Base-by-base conservation (phyloP, 1,140 invertebrate genomes). In the Araneus ventricosus region DNA sequence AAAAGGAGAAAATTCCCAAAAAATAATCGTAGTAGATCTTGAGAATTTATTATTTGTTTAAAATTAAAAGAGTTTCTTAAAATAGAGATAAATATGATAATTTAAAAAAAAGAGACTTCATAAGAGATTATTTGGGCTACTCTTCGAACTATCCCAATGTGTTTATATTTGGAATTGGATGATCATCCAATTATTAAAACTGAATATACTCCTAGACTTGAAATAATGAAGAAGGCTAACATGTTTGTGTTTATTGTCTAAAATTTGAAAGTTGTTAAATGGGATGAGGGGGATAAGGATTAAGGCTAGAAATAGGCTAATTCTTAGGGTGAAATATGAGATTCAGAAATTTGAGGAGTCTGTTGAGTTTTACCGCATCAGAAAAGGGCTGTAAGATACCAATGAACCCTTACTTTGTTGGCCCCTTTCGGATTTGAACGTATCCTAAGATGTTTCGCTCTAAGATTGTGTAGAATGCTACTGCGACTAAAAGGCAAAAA, bases 381-480 rank as follows among this genome's bases (percentile, higher is more conserved):
- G 95, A 95, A 96, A 97, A 96, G 95, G 96, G 96, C 94, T 97
- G 97, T 94, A 96, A 95, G 95, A 97, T 94, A 27, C 97, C 97
- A 93, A 96, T 94, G 95, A 96, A 95, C 6, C 96, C 95, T n/a
- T 52, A 97, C 95, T 95, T 97, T 97, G 96, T 97, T 94, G 97
- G 97, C 1, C 97, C 97, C 95, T 97, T 97, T 61, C 97, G 97
- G 96, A 97, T 95, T 95, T 97, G 97, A 96, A 97, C 96, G 95
- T 96, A 96, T 52, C 96, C 96, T 95, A 97, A 96, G 94, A 97
- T 94, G 94, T 97, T 97, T 75, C 97, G 97, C 93, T 97, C 97
- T 95, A 97, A 95, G 95, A 97, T 96, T 95, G 96, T 97, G 95
- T 97, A 96, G 97, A 97, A 97, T 95, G 96, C 96, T 93, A 97